Conservation (phyloP, 2,113 vertebrate species). For the Mustela lutreola region DNA sequence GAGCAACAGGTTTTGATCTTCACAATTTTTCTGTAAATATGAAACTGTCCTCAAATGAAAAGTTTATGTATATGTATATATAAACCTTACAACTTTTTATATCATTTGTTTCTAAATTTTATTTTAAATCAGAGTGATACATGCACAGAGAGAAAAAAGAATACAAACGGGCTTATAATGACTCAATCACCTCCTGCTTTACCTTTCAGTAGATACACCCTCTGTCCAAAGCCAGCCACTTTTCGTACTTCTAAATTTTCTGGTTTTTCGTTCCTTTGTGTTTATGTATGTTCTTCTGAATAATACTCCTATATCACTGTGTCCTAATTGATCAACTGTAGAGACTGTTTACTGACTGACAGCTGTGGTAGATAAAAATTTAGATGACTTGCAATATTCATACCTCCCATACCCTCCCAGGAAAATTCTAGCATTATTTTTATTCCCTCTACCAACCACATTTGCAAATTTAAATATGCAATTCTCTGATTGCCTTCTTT, state of each 20-base stretch:
- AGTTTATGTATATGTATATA: neutral
- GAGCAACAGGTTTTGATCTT: neutral
- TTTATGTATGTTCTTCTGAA: neutral
- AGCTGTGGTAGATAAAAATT: neutral
- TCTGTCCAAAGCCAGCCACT: neutral
- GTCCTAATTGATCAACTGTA: slow-evolving; percentile 7
- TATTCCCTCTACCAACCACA: neutral
- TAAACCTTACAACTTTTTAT: neutral
- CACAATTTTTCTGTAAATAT: slow-evolving; percentile 1
- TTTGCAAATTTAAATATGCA: neutral
- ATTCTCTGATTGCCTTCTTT: neutral
- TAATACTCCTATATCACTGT: neutral
- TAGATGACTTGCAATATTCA: neutral
- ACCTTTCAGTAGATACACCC: neutral
- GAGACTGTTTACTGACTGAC: neutral
- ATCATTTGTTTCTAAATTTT: slow-evolving; percentile 5
- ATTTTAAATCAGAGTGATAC: neutral
- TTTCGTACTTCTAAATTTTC: neutral
- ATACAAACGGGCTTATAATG: neutral
- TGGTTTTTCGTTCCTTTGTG: neutral
- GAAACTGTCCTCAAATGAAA: slow-evolving; percentile 31
- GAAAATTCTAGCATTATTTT: neutral
- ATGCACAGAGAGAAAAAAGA: neutral
- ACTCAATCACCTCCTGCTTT: neutral
- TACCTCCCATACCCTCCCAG: neutral